Evolutionary conservation across 2,113 vertebrate species (phyloP).

Genomic region (Plestiodon gilberti): DNA sequence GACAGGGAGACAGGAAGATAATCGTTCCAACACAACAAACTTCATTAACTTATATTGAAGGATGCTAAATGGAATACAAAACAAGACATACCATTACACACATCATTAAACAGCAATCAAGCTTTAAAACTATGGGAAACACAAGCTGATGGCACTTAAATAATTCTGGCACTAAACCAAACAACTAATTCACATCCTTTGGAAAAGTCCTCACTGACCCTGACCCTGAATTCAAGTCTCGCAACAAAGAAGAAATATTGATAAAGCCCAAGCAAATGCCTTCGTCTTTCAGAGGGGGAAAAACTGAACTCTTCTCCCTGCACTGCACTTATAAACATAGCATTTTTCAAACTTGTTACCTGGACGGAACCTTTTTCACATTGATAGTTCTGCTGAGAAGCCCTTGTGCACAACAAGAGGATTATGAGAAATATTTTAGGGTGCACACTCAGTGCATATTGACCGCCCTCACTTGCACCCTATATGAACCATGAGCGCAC

Average conservation of each 20-base stretch:
- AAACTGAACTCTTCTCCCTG: too few species aligned
- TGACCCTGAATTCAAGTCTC: background rate
- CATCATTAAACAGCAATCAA: conserved; percentile 37
- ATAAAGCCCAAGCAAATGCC: background rate
- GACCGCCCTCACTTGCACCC: too few species aligned
- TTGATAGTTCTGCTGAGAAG: background rate
- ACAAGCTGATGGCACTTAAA: conserved; percentile 17
- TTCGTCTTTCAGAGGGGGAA: too few species aligned
- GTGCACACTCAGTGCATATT: background rate
- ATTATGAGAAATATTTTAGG: background rate
- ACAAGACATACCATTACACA: conserved; percentile 33
- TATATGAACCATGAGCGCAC: too few species aligned
- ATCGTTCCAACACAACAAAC: conserved; percentile 5
- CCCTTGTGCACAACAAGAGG: background rate
- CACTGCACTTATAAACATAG: background rate
- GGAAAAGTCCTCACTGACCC: background rate
- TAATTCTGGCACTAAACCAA: conserved; percentile 10
- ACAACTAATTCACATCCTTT: conserved; percentile 14
- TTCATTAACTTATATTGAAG: conserved; percentile 25
- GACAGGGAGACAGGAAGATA: conserved; percentile 11
- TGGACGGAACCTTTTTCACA: background rate
- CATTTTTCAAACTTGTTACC: background rate
- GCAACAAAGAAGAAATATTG: background rate
- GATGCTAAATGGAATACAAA: conserved; percentile 23
- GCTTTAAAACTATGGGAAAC: conserved; percentile 25